Conservation (phyloP, 23 tunicate species). For the Botrylloides violaceus region DNA sequence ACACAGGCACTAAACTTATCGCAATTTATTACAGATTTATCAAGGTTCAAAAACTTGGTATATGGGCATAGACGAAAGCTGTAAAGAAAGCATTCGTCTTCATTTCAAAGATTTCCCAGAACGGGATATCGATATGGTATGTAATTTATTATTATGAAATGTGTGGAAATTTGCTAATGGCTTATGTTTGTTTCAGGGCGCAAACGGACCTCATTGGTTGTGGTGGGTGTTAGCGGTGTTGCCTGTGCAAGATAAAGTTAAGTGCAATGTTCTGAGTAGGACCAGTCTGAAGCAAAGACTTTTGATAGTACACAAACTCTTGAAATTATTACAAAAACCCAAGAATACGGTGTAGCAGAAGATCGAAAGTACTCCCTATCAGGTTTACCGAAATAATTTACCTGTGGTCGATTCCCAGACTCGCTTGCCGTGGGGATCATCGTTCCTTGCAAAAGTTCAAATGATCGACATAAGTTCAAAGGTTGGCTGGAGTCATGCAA, state of each 20-base stretch:
- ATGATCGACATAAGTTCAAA: too few species aligned
- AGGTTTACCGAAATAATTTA: too few species aligned
- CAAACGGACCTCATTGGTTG: conserved; percentile 93
- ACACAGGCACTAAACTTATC: too few species aligned
- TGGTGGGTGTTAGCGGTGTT: conserved; percentile 99
- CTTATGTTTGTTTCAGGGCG: conserved; percentile 26
- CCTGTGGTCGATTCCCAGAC: too few species aligned
- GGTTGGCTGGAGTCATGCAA: too few species aligned
- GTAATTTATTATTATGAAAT: background rate
- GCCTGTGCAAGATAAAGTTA: conserved; percentile 80
- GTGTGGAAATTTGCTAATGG: background rate
- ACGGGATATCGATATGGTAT: background rate
- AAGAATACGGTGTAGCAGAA: background rate
- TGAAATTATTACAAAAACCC: background rate
- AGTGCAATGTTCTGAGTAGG: conserved; percentile 66
- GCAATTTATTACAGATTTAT: too few species aligned
- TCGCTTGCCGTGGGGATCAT: too few species aligned
- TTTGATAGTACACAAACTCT: background rate
- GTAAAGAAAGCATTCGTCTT: conserved; percentile 29
- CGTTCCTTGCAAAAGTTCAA: too few species aligned
- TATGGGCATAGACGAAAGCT: conserved; percentile 7
- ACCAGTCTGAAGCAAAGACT: conserved; percentile 19
- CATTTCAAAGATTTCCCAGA: conserved; percentile 57
- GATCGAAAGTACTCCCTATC: too few species aligned
- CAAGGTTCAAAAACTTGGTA: conserved; percentile 64